Percentiles rank a stretch among this genome's conserved stretches.
Conservation (phyloP, 2,797 vertebrate species). For the Austrolebias charrua region DNA sequence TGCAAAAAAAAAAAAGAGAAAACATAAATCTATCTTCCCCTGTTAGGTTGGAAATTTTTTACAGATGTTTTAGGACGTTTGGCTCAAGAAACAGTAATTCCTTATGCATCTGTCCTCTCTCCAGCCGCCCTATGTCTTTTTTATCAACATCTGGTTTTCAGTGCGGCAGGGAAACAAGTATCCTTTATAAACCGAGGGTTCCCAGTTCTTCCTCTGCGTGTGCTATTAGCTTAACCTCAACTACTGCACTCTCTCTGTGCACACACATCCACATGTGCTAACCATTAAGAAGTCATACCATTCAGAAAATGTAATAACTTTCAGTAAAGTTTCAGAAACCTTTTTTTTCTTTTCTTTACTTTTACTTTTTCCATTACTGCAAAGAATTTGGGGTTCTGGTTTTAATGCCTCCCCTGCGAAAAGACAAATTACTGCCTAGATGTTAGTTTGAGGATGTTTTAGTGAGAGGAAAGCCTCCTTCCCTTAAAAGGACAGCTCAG, state of each 20-base stretch:
- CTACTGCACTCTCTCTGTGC: constrained; percentile 86
- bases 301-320: constrained; percentile 98
- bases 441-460: constrained; percentile 66
- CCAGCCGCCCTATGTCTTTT: constrained; percentile 86
- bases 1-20: constrained; percentile 67
- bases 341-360: constrained; percentile 79
- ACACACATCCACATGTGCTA: constrained; percentile 94
- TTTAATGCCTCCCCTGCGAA: constrained; percentile 84
- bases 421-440: constrained; percentile 72
- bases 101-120: constrained; percentile 92
- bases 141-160: constrained; percentile 99
- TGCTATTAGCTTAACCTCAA: constrained; percentile 93
- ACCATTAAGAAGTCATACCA: constrained; percentile 92
- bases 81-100: constrained; percentile 89
- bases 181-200: constrained; percentile 96
- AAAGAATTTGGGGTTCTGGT: constrained; percentile 84
- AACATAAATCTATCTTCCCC: constrained; percentile 92
- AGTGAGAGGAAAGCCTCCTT: constrained; percentile 64
- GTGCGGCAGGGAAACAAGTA: constrained; percentile 94
- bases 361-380: constrained; percentile 92
- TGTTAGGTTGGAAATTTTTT: constrained; percentile 95
- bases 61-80: constrained; percentile 86
- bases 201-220: constrained; percentile 85
- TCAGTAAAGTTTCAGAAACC: constrained; percentile 75
- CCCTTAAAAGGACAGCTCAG: constrained; percentile 22